Percentiles rank a stretch among this genome's conserved stretches.
Conservation (phyloP, 2,113 vertebrate genomes). For the Lamprotornis superbus region DNA sequence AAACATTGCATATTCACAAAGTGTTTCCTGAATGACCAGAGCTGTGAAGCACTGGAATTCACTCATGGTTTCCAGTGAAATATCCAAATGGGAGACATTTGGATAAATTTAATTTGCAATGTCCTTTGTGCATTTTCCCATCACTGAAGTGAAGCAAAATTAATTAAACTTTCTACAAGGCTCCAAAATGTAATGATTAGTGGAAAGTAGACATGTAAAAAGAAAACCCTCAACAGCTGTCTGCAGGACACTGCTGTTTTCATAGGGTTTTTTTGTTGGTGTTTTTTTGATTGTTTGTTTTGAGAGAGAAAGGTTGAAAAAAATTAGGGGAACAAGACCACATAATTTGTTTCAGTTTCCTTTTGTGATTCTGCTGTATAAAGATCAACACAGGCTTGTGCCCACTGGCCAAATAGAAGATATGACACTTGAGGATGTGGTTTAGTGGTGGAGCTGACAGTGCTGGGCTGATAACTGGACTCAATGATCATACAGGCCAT, state of each 20-base stretch:
- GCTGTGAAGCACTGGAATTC: neutral
- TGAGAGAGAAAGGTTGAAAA: neutral
- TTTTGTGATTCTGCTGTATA: neutral
- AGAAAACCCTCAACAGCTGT: neutral
- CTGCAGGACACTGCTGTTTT: neutral
- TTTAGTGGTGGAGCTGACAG: neutral
- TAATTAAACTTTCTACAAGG: neutral
- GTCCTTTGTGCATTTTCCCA: neutral
- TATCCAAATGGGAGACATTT: neutral
- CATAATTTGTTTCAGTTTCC: neutral
- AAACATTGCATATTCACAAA: conserved; percentile 1
- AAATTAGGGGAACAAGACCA: neutral
- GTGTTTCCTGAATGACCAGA: conserved; percentile 7
- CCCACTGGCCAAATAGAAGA: neutral
- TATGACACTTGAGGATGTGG: neutral
- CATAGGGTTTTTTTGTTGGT: neutral
- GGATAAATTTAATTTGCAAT: neutral
- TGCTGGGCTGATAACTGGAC: neutral
- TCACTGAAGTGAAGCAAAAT: neutral
- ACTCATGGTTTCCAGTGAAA: conserved; percentile 10
- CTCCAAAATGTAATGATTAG: neutral
- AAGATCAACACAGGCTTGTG: neutral
- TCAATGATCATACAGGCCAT: neutral
- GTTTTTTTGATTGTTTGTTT: neutral
- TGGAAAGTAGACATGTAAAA: neutral